Evolutionary conservation across 2,113 vertebrate genomes (phyloP), one percentile per base, ranked within the genome.

Genomic region (Oncorhynchus masou): DNA sequence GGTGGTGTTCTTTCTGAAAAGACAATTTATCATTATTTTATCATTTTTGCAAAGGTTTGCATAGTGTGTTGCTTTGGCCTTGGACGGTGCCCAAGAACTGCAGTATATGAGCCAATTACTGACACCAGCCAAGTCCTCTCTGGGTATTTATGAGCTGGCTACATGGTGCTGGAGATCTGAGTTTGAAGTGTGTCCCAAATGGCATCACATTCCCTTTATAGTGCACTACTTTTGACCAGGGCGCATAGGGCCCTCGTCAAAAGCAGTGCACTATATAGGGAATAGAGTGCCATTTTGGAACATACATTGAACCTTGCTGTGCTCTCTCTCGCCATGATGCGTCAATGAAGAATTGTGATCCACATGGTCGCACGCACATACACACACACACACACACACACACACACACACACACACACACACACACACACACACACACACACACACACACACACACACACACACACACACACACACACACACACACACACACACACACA

Each of bases 71-170:
- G 51, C 54, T n/a, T 54, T 29, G 20, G 65, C 45, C 25, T 65
- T 82, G 70, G 24, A 78, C 66, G n/a, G 29, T n/a, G 64, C 59
- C 31, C 49, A 49, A 59, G 62, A 16, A 72, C 73, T 65, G 69
- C 11, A 65, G 15, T 12, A 57, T 13, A 75, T 11, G 2, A 74
- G 66, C 72, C 75, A 24, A 68, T 78, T 78, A 68, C 51, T 69
- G 39, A n/a, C 51, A 54, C 9, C 70, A 57, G 31, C 68, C 16
- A 39, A 71, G 39, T 12, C 12, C 11, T 19, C 60, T 16, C 48
- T 68, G 2, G 7, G 20, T 45, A 24, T 31, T 19, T 64, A 13
- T 64, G 31, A 25, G 48, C 75, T 59, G n/a, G 5, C 51, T 20
- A 69, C 9, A 71, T 71, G 65, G 4, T 64, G 51, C 27, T 13